Evolutionary conservation across 2,113 vertebrate species (phyloP), one percentile per base, ranked within the genome.

Genomic region (Xiphorhynchus elegans): DNA sequence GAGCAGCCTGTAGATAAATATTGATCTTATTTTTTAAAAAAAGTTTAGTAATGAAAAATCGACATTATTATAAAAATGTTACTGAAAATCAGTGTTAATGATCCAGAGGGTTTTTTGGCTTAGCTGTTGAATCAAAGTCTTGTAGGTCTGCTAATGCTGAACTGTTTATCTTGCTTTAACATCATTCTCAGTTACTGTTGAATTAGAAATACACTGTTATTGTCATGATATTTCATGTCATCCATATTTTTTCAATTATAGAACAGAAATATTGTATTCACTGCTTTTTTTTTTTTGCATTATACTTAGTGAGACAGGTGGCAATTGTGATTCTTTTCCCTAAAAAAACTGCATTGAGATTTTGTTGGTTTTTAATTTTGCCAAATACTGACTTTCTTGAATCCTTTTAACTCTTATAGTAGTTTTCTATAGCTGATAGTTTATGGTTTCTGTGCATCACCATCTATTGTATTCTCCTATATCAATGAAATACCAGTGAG

Each of bases 71-170:
- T 33, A 60, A 24, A 94, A 93, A n/a, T 70, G 39, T 88, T 92
- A 81, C 73, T 81, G 55, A 84, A 92, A 93, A 90, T 95, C 68
- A 58, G 14, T 80, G 55, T 92, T 92, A 84, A 89, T 77, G 83
- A 90, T 86, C 42, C 55, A 67, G 33, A 42, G 63, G 86, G 59
- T 15, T 89, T 88, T 94, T 90, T 62, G 72, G 39, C 59, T 78
- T 66, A 77, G 37, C 47, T 84, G 23, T 77, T 77, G 67, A 80
- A 78, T 63, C 13, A 0, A 77, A 83, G 62, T 80, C 11, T 68
- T 85, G n/a, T 42, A 85, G 88, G 73, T 29, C 33, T 90, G 26
- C 78, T 88, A 35, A 83, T 44, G 63, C 52, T 26, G 68, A 44
- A 80, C 50, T 93, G 23, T 67, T 25, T 75, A 4, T 52, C 31